A percentile compares a stretch with the other conserved stretches of the same genome.
Conservation (phyloP, 2,888 invertebrate genomes). For the Drosophila emarginata region DNA sequence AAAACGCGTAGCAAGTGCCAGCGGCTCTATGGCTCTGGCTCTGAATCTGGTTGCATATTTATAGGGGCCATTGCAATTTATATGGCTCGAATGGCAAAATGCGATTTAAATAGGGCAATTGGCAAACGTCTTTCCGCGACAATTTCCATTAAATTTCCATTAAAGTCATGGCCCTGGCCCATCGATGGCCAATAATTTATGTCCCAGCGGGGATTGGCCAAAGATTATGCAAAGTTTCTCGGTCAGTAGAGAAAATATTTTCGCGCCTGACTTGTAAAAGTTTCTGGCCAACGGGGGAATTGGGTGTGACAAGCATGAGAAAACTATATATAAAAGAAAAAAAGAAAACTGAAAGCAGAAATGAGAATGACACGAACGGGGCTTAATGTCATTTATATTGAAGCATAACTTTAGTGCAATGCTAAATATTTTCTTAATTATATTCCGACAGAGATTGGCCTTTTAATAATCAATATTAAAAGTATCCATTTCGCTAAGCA, state of each 20-base stretch:
- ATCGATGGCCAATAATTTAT: constrained; percentile 39
- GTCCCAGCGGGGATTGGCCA: constrained; percentile 21
- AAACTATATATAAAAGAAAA: constrained; percentile 13
- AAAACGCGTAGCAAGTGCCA: constrained; percentile 41
- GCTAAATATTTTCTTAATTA: neutral
- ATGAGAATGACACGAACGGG: constrained; percentile 18
- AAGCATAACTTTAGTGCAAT: constrained; percentile 7
- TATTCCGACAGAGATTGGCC: neutral
- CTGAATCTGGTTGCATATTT: constrained; percentile 63
- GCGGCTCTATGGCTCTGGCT: constrained; percentile 29
- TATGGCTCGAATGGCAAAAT: constrained; percentile 50
- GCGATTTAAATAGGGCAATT: constrained; percentile 33
- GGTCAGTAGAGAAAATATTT: constrained; percentile 21
- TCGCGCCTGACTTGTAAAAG: constrained; percentile 19
- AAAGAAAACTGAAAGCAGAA: constrained; percentile 8
- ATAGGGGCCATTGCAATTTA: constrained; percentile 61
- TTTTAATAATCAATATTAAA: neutral
- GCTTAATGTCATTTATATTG: constrained; percentile 14
- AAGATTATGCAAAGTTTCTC: constrained; percentile 46
- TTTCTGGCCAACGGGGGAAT: constrained; percentile 19
- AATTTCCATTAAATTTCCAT: constrained; percentile 44
- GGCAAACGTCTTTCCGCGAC: constrained; percentile 37
- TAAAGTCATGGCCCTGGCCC: constrained; percentile 15
- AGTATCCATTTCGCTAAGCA: no score
- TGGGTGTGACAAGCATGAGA: constrained; percentile 32